These are phyloP conservation scores for Decapterus maruadsi DNA, from an alignment of 2,797 vertebrate genomes.

Conservation along the genomic window DNA sequence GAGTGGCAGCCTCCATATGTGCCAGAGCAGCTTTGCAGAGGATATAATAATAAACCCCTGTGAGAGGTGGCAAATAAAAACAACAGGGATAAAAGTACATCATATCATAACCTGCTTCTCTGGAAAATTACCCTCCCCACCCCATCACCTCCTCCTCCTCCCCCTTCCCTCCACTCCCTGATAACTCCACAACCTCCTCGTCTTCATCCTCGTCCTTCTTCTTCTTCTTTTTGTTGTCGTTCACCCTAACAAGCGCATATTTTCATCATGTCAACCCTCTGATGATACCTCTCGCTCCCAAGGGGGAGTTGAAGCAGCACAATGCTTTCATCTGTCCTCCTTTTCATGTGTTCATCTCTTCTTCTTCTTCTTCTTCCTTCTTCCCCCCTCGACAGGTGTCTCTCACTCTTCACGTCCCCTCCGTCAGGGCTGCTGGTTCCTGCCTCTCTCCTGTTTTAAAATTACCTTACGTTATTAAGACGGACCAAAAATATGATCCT, in stretches of 20 bases:
- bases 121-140: slow-evolving; percentile 54
- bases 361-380: neutral
- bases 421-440: slow-evolving; percentile 11
- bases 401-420: slow-evolving; percentile 19
- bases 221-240: neutral
- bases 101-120: slow-evolving; percentile 69
- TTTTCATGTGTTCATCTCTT: slow-evolving; percentile 18
- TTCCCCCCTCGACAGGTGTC: slow-evolving; percentile 33
- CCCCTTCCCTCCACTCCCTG: slow-evolving; percentile 2
- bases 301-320: slow-evolving; percentile 13
- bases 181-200: slow-evolving; percentile 36
- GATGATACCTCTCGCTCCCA: slow-evolving; percentile 44
- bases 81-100: slow-evolving; percentile 72
- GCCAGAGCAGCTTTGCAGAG: slow-evolving; percentile 64
- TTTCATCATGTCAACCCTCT: slow-evolving; percentile 57
- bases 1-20: slow-evolving; percentile 81
- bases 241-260: slow-evolving; percentile 53
- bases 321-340: slow-evolving; percentile 43
- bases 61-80: slow-evolving; percentile 80
- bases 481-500: slow-evolving; percentile 1
- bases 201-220: slow-evolving; percentile 12
- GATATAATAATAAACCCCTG: slow-evolving; percentile 79
- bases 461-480: slow-evolving; percentile 5
- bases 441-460: neutral
- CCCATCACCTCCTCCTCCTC: slow-evolving; percentile 17